A percentile compares a stretch with the other conserved stretches of the same genome.
Conservation (phyloP, 2,113 vertebrate genomes). For the Coryphaenoides rupestris region DNA sequence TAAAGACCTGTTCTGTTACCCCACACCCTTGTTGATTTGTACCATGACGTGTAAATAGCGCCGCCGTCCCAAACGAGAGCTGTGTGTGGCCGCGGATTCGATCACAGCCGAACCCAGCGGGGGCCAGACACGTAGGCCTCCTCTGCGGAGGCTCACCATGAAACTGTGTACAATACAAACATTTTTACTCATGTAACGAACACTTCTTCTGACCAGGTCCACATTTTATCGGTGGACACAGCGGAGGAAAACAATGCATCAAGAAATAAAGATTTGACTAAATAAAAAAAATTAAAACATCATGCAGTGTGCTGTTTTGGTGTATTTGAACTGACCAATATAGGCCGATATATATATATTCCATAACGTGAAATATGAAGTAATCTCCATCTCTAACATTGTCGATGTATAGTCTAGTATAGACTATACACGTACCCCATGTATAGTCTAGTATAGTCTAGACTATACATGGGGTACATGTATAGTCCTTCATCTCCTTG, state of each 20-base stretch:
- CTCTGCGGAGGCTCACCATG: constrained; percentile 42
- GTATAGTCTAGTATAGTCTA: constrained; percentile 30
- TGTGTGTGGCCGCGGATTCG: no score
- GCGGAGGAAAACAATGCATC: constrained; percentile 11
- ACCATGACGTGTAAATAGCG: no score
- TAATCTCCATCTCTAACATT: constrained; percentile 27
- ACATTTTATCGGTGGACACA: constrained; percentile 39
- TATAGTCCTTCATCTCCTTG: constrained; percentile 40
- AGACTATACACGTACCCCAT: no score
- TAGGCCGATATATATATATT: constrained; percentile 34
- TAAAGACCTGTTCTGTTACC: no score
- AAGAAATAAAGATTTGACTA: constrained; percentile 13
- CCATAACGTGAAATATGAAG: constrained; percentile 37
- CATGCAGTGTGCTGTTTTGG: constrained; percentile 21
- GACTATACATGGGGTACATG: constrained; percentile 28
- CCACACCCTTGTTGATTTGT: no score
- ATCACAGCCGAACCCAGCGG: no score
- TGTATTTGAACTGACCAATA: constrained; percentile 2
- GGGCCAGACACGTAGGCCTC: no score
- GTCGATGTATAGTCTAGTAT: constrained; percentile 24
- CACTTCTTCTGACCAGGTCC: constrained; percentile 25
- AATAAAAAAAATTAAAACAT: constrained; percentile 1
- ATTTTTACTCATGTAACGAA: constrained; percentile 46
- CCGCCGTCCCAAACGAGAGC: no score
- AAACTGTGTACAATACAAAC: constrained; percentile 38